Evolutionary conservation across 2,797 vertebrate genomes (phyloP).

Genomic region (Melanotaenia parkinsoni): DNA sequence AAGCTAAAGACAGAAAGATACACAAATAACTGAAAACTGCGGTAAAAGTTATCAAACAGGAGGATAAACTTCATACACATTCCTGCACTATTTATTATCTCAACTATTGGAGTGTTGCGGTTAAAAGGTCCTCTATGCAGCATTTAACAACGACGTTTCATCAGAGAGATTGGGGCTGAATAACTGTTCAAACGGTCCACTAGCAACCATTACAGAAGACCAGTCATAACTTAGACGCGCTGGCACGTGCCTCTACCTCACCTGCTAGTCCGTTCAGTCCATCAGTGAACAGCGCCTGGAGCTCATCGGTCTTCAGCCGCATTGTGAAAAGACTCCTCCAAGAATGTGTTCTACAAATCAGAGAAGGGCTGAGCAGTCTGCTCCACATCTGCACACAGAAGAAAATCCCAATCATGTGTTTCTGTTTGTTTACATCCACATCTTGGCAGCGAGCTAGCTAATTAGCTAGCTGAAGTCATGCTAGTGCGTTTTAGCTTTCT

Average conservation of each 20-base stretch:
- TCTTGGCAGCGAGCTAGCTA: neutral
- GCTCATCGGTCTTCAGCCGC: conserved; percentile 89
- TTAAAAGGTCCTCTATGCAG: no score
- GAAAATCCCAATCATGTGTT: neutral
- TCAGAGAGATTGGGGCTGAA: no score
- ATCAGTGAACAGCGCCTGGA: conserved; percentile 90
- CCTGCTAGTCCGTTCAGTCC: conserved; percentile 90
- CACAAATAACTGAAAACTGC: no score
- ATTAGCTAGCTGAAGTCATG: neutral
- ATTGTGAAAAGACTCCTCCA: conserved; percentile 83
- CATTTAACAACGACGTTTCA: no score
- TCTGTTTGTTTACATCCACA: neutral
- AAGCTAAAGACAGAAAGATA: no score
- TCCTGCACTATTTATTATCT: no score
- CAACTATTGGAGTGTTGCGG: no score
- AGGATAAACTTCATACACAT: no score
- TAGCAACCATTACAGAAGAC: no score
- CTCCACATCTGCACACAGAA: conserved; percentile 78
- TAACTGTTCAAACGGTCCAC: no score
- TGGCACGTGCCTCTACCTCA: conserved; percentile 64
- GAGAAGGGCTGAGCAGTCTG: conserved; percentile 52
- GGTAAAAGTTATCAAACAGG: no score
- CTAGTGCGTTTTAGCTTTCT: neutral
- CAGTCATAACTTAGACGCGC: no score
- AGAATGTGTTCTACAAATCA: conserved; percentile 44